Base-by-base conservation (phyloP, 2,888 invertebrate species). In the Peribatodes rhomboidaria region DNA sequence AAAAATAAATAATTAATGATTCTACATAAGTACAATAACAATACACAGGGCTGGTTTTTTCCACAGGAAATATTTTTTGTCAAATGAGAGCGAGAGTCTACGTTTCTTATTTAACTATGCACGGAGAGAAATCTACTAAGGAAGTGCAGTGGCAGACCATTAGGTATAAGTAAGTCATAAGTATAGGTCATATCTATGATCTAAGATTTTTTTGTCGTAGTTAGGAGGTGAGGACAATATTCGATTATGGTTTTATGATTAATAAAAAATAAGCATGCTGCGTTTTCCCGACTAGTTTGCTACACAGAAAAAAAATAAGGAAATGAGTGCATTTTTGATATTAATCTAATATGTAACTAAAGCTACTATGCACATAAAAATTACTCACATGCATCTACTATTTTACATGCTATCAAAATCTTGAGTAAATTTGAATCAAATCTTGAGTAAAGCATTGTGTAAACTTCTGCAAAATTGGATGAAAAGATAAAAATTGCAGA, bases 1-100 rank as follows among this genome's bases (percentile, higher is more conserved):
- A 44, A 53, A n/a, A n/a, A n/a, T n/a, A n/a, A 58, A 62, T 27
- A 55, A 58, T 27, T 41, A 22, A 46, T 13, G 35, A 44, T 18
- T 33, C 55, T 44, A 55, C 22, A 44, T 20, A 55, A 60, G 41
- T 62, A 20, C 31, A 53, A 62, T 41, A 39, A 60, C 56, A 44
- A 52, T 49, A 61, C 33, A 31, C n/a, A 47, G 31, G 18, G 39
- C 37, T 54, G 47, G 22, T 18, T 46, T 37, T 13, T 6, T 14
- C 27, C 31, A 50, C n/a, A 10, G 31, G 37, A 50, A 33, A 16
- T 49, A 13, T 11, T 16, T 49, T 33, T 33, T 11, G 11, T 49
- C 6, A 49, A 18, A 16, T 33, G 16, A 31, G 33, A 33, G 33
- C n/a, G 18, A 33, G 33, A 41, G 33, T 31, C 54, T 39, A 39